These are phyloP conservation scores for Lophochroa leadbeateri DNA, from an alignment of 2,113 vertebrate genomes.

Conservation along the genomic window DNA sequence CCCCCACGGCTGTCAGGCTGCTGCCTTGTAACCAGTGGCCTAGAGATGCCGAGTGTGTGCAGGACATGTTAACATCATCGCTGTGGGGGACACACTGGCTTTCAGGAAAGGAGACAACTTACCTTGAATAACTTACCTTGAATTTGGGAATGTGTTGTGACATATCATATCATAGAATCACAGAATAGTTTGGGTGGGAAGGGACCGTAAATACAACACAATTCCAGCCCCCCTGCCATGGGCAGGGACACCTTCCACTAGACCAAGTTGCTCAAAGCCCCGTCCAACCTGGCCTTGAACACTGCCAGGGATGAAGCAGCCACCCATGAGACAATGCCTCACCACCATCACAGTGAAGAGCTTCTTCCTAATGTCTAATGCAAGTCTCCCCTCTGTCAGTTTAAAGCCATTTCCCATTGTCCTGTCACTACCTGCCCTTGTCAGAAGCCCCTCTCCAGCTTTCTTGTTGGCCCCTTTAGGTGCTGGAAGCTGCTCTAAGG, in stretches of 20 bases:
- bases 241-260: neutral
- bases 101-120: neutral
- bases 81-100: neutral
- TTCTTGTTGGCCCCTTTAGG: neutral
- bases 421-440: neutral
- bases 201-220: neutral
- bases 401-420: neutral
- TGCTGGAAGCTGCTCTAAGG: neutral
- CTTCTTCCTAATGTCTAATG: neutral
- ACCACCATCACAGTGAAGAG: neutral
- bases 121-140: neutral
- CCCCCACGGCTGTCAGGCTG: neutral
- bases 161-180: neutral
- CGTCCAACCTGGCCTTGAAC: neutral
- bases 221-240: neutral
- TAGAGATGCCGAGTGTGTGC: neutral
- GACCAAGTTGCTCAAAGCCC: neutral
- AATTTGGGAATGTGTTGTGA: neutral
- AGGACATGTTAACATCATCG: neutral
- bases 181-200: neutral
- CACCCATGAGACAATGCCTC: neutral
- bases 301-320: neutral
- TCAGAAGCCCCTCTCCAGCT: neutral
- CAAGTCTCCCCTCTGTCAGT: neutral
- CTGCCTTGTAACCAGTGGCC: neutral